Evolutionary conservation across 92 coral and sea anemone species (phyloP), one percentile per base, ranked within the genome.

Genomic region (Parazoanthus darwini): DNA sequence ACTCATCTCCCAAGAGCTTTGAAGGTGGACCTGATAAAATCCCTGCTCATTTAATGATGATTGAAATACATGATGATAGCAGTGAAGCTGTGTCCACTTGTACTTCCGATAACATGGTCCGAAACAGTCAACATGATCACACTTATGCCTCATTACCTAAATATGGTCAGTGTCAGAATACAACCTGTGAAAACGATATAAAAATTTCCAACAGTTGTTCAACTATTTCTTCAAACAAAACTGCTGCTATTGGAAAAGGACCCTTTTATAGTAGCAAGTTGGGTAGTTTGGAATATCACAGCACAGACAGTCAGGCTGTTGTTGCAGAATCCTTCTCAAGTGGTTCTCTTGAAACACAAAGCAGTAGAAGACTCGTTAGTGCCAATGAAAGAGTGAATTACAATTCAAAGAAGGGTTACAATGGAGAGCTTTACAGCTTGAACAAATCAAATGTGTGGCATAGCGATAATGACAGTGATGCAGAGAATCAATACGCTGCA

Each of bases 121-220:
- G 10, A 46, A 50, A 22, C 37, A 84, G 79, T 71, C 87, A 84
- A 33, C 87, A 84, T 71, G 87, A 84, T 33, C 87, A 84, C 79
- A 84, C 87, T 1, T 84, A 84, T 71, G 87, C 87, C 3, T 43
- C 87, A 5, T 33, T 79, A 16, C 22, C 67, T 13, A 43, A 42
- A 29, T 39, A 36, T 16, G 42, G 59, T 13, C 87, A 2, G 2
- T 70, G 79, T 26, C 25, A n/a, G 36, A 66, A n/a, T 82, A 9
- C 26, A 2, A 20, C 54, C 37, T 74, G 42, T 74, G 42, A 74
- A 74, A 63, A 26, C 5, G 20, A 54, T 80, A 63, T 44, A 56
- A 80, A 56, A 20, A 56, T 22, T 18, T 2, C 68, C 6, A 37
- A 20, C 5, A 67, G 15, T 67, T 13, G 4, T 16, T 42, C 86